Conservation (phyloP, 2,797 vertebrate genomes). For the Pipistrellus pygmaeus region DNA sequence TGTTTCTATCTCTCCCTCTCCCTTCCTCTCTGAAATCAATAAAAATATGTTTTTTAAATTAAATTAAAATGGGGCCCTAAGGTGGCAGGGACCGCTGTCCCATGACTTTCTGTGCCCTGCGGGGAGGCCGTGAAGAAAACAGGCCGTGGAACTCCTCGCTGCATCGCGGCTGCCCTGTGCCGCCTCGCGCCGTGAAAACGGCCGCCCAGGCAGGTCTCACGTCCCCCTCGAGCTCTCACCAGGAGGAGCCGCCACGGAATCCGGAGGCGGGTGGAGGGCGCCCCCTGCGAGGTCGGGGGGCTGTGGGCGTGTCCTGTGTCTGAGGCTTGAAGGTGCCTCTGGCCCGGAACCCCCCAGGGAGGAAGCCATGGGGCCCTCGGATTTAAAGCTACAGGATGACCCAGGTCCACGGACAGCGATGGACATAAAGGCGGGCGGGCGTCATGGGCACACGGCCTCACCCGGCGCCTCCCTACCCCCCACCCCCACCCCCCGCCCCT, state of each 20-base stretch:
- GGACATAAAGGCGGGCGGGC: fast-evolving
- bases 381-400: background rate
- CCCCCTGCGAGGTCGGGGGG: background rate
- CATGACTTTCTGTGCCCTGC: conserved; percentile 24
- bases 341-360: fast-evolving
- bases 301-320: fast-evolving
- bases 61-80: background rate
- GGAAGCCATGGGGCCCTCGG: too few species aligned
- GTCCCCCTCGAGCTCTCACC: background rate
- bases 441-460: fast-evolving
- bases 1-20: too few species aligned
- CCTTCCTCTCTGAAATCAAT: too few species aligned
- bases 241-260: too few species aligned
- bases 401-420: fast-evolving
- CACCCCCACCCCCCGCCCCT: background rate
- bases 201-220: background rate
- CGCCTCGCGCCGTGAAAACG: background rate
- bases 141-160: conserved; percentile 50
- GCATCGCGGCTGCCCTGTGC: conserved; percentile 31
- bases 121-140: conserved; percentile 49
- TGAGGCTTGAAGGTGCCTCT: fast-evolving
- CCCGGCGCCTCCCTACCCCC: background rate
- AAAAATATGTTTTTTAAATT: too few species aligned
- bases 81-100: background rate
- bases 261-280: fast-evolving